Base-by-base conservation (phyloP, 2,797 vertebrate genomes). In the Xenentodon cancila region DNA sequence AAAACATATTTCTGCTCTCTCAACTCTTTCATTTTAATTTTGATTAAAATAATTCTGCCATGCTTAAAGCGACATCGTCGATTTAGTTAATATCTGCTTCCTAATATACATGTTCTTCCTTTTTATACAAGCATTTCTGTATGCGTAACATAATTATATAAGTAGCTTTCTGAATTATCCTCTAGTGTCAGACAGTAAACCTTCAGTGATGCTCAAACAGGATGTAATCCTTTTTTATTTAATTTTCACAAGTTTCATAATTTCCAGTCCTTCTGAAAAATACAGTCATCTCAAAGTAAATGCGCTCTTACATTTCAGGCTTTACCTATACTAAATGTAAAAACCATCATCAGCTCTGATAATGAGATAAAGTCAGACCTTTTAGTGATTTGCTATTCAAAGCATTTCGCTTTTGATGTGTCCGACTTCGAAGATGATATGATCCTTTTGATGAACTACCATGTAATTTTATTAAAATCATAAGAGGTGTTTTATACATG, bases 141-240 rank as follows among this genome's bases (percentile, higher is more conserved):
- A 40, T 56, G 52, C 25, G 4, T 47, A 40, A 59, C 16, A 66
- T 78, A 61, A 77, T 68, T 19, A 3, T 67, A 69, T 27, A 20
- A 61, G 44, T 68, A 66, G 50, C 68, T 30, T 61, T 43, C 44
- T 71, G 62, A 71, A 82, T 83, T 69, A 78, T 67, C 64, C 12
- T 60, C 49, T 60, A 52, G 5, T 63, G 67, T 81, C 71, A 80
- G 62, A 46, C 57, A 45, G 56, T 15, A 56, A 58, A 76, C 57
- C 18, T 47, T 19, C 8, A 30, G 61, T 30, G 64, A 81, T 79
- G 72, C 73, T 56, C 69, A 78, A 75, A 84, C 58, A 82, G 54
- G 66, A 43, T 1, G 11, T 79, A 81, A 85, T 78, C 85, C 34
- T 11, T 64, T 63, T 65, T 73, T 79, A 78, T 66, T 74, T 75